These are phyloP conservation scores for Portevinia maculata DNA, from an alignment of 2,888 invertebrate species.

Conservation along the genomic window DNA sequence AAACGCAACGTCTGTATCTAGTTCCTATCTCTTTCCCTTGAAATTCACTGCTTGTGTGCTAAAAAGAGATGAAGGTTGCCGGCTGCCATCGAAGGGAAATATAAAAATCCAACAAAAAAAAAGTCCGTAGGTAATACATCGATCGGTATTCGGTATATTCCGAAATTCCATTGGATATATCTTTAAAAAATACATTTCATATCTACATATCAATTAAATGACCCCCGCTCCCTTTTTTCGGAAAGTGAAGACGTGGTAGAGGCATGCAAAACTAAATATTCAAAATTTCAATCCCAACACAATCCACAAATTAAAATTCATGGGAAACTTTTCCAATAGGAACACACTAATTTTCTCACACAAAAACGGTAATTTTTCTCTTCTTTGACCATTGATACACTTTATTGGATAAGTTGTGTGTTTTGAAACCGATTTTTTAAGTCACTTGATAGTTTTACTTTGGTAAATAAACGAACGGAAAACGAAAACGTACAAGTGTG, in stretches of 20 bases:
- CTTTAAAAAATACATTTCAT: constrained; percentile 3
- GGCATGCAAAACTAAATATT: constrained; percentile 12
- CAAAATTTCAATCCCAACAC: constrained; percentile 44
- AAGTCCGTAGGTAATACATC: constrained; percentile 70
- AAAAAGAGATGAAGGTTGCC: constrained; percentile 73
- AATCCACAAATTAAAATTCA: constrained; percentile 21
- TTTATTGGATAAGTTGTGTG: constrained; percentile 4
- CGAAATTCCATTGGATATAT: constrained; percentile 58
- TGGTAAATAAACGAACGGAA: constrained; percentile 22
- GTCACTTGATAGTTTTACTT: constrained; percentile 67
- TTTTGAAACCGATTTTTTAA: constrained; percentile 71
- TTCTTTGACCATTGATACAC: constrained; percentile 27
- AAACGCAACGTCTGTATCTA: constrained; percentile 46
- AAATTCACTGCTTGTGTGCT: constrained; percentile 50
- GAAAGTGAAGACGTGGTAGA: not conserved
- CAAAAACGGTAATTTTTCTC: constrained; percentile 26
- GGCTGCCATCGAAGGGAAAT: constrained; percentile 51
- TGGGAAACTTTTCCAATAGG: not conserved
- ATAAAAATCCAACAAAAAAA: constrained; percentile 44
- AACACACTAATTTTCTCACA: constrained; percentile 32
- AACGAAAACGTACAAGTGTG: constrained; percentile 16
- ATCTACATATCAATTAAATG: not conserved
- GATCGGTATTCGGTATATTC: constrained; percentile 70
- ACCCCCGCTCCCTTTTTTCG: not conserved
- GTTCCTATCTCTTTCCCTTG: constrained; percentile 70